Evolutionary conservation across 2,888 invertebrate species (phyloP).

Genomic region (Teinopalpus imperialis): DNA sequence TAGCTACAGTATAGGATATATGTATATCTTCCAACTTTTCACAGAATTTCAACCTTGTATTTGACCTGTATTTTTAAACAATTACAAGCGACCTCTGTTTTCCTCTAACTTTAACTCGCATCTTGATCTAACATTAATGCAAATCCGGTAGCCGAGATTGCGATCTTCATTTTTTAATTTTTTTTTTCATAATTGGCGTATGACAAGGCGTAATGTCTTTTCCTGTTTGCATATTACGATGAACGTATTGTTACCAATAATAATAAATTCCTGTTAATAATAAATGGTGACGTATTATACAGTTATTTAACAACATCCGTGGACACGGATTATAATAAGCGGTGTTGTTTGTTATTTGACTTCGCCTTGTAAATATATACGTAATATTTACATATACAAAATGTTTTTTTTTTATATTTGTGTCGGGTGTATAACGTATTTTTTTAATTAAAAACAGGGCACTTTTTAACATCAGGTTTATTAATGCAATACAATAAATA

Average conservation of each 20-base stretch:
- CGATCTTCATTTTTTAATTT: neutral
- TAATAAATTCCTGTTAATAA: constrained; percentile 6
- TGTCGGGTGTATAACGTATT: too few relatives aligned
- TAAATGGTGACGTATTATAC: neutral
- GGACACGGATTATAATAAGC: neutral
- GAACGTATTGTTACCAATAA: neutral
- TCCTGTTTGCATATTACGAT: constrained; percentile 4
- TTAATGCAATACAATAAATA: too few relatives aligned
- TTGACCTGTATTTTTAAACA: constrained; percentile 12
- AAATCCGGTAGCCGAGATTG: constrained; percentile 1
- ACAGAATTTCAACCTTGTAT: constrained; percentile 3
- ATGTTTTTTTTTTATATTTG: too few relatives aligned
- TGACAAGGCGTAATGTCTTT: neutral
- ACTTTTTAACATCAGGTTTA: too few relatives aligned
- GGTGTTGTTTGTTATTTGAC: neutral
- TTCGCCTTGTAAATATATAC: too few relatives aligned
- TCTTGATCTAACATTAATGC: constrained; percentile 8
- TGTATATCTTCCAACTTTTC: too few relatives aligned
- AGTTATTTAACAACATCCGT: constrained; percentile 2
- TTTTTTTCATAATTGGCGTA: neutral
- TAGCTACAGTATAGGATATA: too few relatives aligned
- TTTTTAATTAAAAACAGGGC: too few relatives aligned
- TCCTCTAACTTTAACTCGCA: constrained; percentile 12
- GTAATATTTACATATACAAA: too few relatives aligned
- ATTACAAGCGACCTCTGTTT: constrained; percentile 5